Conservation (phyloP, 2,888 invertebrate genomes). For the Steinernema hermaphroditum region DNA sequence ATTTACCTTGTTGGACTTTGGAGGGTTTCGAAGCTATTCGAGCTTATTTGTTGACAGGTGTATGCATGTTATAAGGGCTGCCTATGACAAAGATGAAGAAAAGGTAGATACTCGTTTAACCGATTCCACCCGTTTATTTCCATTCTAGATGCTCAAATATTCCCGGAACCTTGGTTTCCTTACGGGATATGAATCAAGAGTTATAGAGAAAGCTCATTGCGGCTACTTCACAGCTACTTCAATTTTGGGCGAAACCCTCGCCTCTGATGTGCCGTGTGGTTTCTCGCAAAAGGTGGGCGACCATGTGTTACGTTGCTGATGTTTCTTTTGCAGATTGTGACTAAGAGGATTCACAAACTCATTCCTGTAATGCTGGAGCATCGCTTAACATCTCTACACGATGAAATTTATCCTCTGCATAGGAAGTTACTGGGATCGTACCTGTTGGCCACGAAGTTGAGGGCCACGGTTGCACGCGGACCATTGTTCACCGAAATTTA, state of each 20-base stretch:
- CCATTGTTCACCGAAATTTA: too few species aligned
- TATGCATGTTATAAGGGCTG: slow-evolving; percentile 84
- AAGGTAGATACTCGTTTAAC: slow-evolving; percentile 42
- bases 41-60: slow-evolving; percentile 90
- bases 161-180: slow-evolving; percentile 90
- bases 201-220: slow-evolving; percentile 94
- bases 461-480: slow-evolving; percentile 98
- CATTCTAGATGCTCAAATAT: slow-evolving; percentile 72
- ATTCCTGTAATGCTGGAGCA: slow-evolving; percentile 92
- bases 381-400: slow-evolving; percentile 87
- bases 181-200: slow-evolving; percentile 92
- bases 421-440: slow-evolving; percentile 84
- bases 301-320: slow-evolving; percentile 69
- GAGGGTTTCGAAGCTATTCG: slow-evolving; percentile 78
- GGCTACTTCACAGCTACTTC: too few species aligned
- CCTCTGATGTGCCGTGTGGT: slow-evolving; percentile 78
- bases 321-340: slow-evolving; percentile 71
- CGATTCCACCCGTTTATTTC: slow-evolving; percentile 69
- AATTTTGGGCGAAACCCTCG: slow-evolving; percentile 93
- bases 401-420: slow-evolving; percentile 96
- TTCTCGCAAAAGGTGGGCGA: slow-evolving; percentile 77
- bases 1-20: slow-evolving; percentile 87
- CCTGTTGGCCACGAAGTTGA: slow-evolving; percentile 75
- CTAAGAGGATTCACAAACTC: slow-evolving; percentile 78
- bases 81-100: slow-evolving; percentile 72